Conservation (phyloP, 2,797 vertebrate species). For the Trematomus bernacchii region DNA sequence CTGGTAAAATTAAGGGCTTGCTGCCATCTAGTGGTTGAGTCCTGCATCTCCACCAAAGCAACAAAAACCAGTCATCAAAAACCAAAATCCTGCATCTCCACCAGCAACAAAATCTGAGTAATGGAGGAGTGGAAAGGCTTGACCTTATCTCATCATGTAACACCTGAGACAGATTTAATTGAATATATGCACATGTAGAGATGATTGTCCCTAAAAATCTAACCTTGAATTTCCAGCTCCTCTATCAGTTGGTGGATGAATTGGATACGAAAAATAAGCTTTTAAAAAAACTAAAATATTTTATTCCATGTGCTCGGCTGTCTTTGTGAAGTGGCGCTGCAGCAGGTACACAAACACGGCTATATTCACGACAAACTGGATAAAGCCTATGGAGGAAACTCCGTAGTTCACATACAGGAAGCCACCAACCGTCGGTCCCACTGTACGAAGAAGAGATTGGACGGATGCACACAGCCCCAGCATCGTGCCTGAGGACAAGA, state of each 20-base stretch:
- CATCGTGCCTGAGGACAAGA: slow-evolving; percentile 89
- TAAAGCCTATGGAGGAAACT: slow-evolving; percentile 89
- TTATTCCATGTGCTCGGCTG: slow-evolving; percentile 39
- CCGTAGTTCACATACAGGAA: slow-evolving; percentile 90
- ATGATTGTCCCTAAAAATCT: slow-evolving; percentile 3
- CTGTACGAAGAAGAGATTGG: slow-evolving; percentile 88
- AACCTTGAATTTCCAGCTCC: not conserved
- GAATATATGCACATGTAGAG: not conserved
- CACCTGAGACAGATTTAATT: not conserved
- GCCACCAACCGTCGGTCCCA: slow-evolving; percentile 92
- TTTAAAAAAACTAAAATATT: rapidly evolving
- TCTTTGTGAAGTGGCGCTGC: slow-evolving; percentile 55
- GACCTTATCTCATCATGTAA: not conserved
- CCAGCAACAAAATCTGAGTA: not conserved
- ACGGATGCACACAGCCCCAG: slow-evolving; percentile 92
- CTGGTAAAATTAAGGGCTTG: slow-evolving; percentile 30
- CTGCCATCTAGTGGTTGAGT: slow-evolving; percentile 62
- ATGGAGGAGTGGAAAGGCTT: not conserved
- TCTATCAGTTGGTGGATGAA: not conserved
- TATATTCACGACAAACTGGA: slow-evolving; percentile 87
- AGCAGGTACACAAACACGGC: slow-evolving; percentile 85
- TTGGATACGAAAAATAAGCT: not conserved
- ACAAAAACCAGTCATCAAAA: no score
- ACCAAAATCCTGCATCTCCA: not conserved
- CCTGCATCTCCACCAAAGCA: not conserved